These are phyloP conservation scores for Philonicus albiceps DNA, from an alignment of 2,888 invertebrate species.

Conservation along the genomic window DNA sequence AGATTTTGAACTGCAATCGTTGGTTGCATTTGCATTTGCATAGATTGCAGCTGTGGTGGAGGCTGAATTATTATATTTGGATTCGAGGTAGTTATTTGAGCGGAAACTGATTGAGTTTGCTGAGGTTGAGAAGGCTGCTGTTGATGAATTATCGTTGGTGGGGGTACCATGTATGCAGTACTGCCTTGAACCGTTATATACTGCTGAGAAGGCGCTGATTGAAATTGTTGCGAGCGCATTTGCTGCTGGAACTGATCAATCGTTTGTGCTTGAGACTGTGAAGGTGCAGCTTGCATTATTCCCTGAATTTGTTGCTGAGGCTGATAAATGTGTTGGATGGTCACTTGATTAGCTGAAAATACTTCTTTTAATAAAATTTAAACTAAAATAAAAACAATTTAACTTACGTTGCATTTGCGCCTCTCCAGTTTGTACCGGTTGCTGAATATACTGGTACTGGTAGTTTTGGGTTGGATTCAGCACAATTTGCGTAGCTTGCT, in stretches of 20 bases:
- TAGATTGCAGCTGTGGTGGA: constrained; percentile 47
- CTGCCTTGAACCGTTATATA: constrained; percentile 51
- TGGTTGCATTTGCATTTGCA: constrained; percentile 49
- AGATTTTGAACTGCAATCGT: constrained; percentile 43
- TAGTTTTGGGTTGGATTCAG: constrained; percentile 50
- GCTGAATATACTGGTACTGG: constrained; percentile 52
- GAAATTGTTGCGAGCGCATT: constrained; percentile 47
- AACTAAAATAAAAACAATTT: neutral
- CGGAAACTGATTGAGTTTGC: constrained; percentile 37
- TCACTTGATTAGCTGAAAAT: constrained; percentile 49
- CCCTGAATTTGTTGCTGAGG: constrained; percentile 50
- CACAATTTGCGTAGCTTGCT: constrained; percentile 49
- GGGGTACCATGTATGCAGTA: constrained; percentile 51
- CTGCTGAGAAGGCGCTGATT: constrained; percentile 48
- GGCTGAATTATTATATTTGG: constrained; percentile 50
- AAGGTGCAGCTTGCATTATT: constrained; percentile 48
- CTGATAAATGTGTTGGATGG: constrained; percentile 51
- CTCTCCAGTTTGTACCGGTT: constrained; percentile 44
- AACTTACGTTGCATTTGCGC: constrained; percentile 46
- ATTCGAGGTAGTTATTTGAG: constrained; percentile 40
- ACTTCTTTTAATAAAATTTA: neutral
- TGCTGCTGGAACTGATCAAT: constrained; percentile 46
- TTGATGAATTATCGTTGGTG: constrained; percentile 50
- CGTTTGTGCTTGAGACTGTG: constrained; percentile 10
- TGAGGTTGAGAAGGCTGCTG: constrained; percentile 42